Evolutionary conservation across 2,113 vertebrate species (phyloP), one percentile per base, ranked within the genome.

Genomic region (Otis tarda): DNA sequence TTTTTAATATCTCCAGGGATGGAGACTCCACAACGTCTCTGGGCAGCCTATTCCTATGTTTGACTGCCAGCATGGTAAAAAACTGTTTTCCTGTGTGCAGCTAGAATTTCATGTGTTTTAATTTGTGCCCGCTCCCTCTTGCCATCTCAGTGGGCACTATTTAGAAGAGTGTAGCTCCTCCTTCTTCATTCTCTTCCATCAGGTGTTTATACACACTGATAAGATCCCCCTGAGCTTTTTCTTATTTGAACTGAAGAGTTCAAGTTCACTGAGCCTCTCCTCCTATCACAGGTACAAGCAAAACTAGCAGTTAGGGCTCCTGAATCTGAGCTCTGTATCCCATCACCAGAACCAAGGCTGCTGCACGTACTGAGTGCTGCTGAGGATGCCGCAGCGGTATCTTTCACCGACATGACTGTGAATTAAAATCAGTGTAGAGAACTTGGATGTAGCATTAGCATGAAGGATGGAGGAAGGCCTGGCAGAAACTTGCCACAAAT

Each of bases 291-390:
- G 12, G 23, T 47, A 63, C 22, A 60, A 71, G 6, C 6, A 73
- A 85, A 86, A 60, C 20, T 8, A 59, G 7, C 18, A 75, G 12
- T 24, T 15, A 28, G 9, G 6, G 12, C 4, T 78, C 18, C 43
- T 59, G 52, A 83, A 50, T 45, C 37, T 25, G 7, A 23, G 14
- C 18, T 83, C 12, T 52, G 17, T 63, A 21, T 39, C 56, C 49
- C 55, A 35, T 30, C 61, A 88, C 39, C 45, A 68, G 41, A 77
- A 39, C 30, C 28, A 70, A 69, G 55, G 35, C 19, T 89, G 27
- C 63, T 87, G 53, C 45, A 24, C 0, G 0, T 20, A 4, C 49
- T 30, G 43, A 18, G 31, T 79, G 57, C 27, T 78, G 41, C 61
- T 88, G 69, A 64, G 74, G 28, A 17, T 50, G 31, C 47, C 41